Percentiles rank a stretch among this genome's conserved stretches.
phyloP scores from a whole-genome alignment of 2,888 invertebrate genomes.

The Hypolimnas misippus region DNA sequence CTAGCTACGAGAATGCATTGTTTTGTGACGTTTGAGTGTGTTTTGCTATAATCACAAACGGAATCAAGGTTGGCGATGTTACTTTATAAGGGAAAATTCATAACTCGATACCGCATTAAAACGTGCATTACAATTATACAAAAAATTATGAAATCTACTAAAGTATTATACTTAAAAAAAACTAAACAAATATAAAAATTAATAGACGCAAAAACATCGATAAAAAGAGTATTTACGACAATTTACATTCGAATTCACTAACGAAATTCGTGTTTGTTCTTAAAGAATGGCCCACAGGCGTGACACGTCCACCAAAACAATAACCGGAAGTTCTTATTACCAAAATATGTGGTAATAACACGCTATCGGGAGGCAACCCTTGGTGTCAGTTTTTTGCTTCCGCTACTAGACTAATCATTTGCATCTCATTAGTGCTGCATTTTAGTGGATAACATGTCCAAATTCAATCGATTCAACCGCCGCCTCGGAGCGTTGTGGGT shows the following conservation, averaged over 20 bases:
- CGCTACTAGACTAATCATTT: conserved; percentile 70
- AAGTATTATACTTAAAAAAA: too few species aligned
- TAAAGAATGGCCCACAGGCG: conserved; percentile 44
- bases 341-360: conserved; percentile 79
- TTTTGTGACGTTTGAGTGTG: too few species aligned
- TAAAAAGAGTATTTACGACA: too few species aligned
- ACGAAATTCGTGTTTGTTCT: conserved; percentile 3
- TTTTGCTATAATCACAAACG: too few species aligned
- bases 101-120: too few species aligned
- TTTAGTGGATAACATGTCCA: conserved; percentile 74
- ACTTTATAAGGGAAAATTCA: too few species aligned
- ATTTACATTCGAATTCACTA: neutral
- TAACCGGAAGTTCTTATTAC: conserved; percentile 78
- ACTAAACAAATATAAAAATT: too few species aligned
- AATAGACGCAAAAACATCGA: too few species aligned
- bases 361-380: conserved; percentile 67
- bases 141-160: too few species aligned
- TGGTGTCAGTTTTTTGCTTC: conserved; percentile 66
- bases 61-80: too few species aligned
- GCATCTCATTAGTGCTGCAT: conserved; percentile 76
- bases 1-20: too few species aligned
- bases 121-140: too few species aligned
- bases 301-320: conserved; percentile 63
- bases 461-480: conserved; percentile 67
- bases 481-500: conserved; percentile 58